Base-by-base conservation (phyloP, 1,140 invertebrate species). In the Rhyzopertha dominica region DNA sequence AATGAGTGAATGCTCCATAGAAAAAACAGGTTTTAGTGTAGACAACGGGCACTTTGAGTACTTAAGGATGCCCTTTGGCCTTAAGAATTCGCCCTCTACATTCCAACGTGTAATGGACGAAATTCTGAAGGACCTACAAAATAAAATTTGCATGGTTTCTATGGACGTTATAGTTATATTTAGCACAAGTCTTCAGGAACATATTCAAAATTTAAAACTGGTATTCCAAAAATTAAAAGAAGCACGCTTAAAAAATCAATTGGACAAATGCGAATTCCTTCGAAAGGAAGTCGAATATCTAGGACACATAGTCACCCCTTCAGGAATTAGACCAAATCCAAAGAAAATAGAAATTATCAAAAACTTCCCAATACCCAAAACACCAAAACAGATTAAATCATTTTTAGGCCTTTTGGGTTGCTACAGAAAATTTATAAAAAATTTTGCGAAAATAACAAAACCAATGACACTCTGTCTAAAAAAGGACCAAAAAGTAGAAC, bases 291-390 rank as follows among this genome's bases (percentile, higher is more conserved):
- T n/a, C n/a, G n/a, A n/a, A n/a, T n/a, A n/a, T n/a, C n/a, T n/a
- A n/a, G n/a, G n/a, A n/a, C n/a, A n/a, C n/a, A n/a, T n/a, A n/a
- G n/a, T n/a, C n/a, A n/a, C n/a, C n/a, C n/a, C n/a, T n/a, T n/a
- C n/a, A 14, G 30, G 12, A 5, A 5, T 10, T 32, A 5, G 12
- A 5, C 5, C 20, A 36, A n/a, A n/a, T 45, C 4, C n/a, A 40
- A 17, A 3, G 14, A 45, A 45, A 29, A 43, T 47, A n/a, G 14
- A 9, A 37, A 37, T 37, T 5, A 40, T 47, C 3, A 24, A 41
- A 43, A n/a, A 49, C 3, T 49, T 36, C 23, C 47, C 49, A 5
- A 12, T 51, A 4, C 45, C 49, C n/a, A 43, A 50, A 26, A 51
- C 38, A 5, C 25, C 28, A 19, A 34, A 39, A 28, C 46, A 51